Conservation (phyloP, 2,797 vertebrate genomes). For the Lepus townsendii region DNA sequence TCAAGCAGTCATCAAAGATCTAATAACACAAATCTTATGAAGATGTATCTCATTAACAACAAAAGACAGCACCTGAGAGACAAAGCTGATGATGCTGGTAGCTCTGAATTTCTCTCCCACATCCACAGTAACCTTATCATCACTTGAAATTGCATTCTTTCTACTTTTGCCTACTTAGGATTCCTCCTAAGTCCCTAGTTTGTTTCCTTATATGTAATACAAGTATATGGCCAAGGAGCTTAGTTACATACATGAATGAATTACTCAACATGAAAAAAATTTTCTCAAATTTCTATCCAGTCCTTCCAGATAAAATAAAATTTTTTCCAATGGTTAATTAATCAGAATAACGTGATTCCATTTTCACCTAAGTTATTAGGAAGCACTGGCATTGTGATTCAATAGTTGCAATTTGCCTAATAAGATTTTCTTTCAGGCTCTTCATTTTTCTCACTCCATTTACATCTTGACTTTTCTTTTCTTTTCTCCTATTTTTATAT, state of each 20-base stretch:
- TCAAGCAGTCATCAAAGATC: not conserved
- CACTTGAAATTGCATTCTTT: not conserved
- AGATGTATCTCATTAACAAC: not conserved
- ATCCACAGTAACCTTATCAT: not conserved
- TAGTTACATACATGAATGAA: conserved; percentile 38
- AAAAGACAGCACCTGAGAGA: not conserved
- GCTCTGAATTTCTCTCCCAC: not conserved
- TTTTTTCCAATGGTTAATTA: conserved; percentile 10
- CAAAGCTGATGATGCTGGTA: not conserved
- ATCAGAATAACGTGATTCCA: conserved; percentile 9
- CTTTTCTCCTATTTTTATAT: not conserved
- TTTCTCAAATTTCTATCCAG: not conserved
- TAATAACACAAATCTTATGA: not conserved
- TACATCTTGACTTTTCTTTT: not conserved
- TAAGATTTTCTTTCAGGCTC: conserved; percentile 39
- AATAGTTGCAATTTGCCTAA: not conserved
- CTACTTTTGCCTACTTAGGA: not conserved
- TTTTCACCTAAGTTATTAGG: conserved; percentile 29
- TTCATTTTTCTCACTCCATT: conserved; percentile 30
- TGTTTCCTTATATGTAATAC: not conserved
- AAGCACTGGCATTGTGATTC: conserved; percentile 49
- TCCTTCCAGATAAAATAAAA: not conserved
- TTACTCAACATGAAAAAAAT: conserved; percentile 30
- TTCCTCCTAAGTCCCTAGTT: not conserved
- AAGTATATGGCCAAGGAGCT: conserved; percentile 21